These are phyloP conservation scores for Anarrhichthys ocellatus DNA, from an alignment of 2,113 vertebrate genomes.

Conservation along the genomic window DNA sequence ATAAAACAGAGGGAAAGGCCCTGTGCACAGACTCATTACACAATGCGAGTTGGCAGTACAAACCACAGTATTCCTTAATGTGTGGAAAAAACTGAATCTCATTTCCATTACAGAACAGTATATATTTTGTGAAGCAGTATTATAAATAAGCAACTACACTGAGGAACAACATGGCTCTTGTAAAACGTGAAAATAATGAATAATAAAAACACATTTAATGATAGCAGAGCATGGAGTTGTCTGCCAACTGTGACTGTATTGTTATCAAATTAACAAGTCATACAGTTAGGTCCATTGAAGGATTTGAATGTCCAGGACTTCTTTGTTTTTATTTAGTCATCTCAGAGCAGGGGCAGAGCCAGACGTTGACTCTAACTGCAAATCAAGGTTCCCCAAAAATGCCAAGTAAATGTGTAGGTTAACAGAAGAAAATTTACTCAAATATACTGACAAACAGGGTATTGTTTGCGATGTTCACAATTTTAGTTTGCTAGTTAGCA, in stretches of 20 bases:
- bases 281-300: neutral
- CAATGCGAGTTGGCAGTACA: neutral
- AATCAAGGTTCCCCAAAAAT: too few relatives aligned
- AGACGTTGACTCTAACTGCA: neutral
- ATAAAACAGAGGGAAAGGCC: slow-evolving; percentile 5
- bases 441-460: too few relatives aligned
- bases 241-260: neutral
- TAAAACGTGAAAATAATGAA: neutral
- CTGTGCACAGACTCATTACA: slow-evolving; percentile 6
- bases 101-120: neutral
- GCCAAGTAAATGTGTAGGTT: too few relatives aligned
- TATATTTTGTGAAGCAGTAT: neutral
- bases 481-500: neutral
- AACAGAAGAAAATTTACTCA: too few relatives aligned
- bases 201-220: neutral
- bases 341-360: neutral
- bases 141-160: neutral
- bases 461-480: neutral
- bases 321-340: neutral
- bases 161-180: neutral
- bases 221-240: neutral
- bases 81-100: neutral
- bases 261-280: neutral
- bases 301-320: neutral
- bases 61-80: neutral